These are phyloP conservation scores for Tigriopus californicus DNA, from an alignment of 2,888 invertebrate genomes.

Conservation along the genomic window DNA sequence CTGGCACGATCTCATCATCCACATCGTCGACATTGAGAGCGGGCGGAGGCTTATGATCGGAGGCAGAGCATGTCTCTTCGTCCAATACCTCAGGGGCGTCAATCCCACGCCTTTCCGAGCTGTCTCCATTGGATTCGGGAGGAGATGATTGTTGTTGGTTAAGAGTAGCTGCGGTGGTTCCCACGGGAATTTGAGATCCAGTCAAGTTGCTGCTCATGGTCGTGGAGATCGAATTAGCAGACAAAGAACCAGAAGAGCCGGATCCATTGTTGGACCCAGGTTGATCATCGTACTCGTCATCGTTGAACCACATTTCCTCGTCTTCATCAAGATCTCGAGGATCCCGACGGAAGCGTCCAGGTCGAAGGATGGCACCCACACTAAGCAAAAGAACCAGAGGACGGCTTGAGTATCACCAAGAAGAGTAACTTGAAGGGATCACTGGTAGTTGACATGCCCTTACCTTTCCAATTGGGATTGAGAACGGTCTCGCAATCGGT, in stretches of 20 bases:
- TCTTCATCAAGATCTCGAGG: slow-evolving; percentile 87
- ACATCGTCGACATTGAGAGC: not conserved
- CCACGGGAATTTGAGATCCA: not conserved
- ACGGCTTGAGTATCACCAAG: too few species aligned
- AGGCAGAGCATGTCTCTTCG: not conserved
- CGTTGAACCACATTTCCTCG: slow-evolving; percentile 98
- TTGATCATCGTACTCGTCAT: slow-evolving; percentile 68
- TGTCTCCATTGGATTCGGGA: not conserved
- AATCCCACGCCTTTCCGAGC: not conserved
- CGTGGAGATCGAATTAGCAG: slow-evolving; percentile 21
- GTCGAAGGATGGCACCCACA: slow-evolving; percentile 9
- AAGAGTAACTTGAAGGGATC: too few species aligned
- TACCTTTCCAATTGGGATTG: slow-evolving; percentile 51
- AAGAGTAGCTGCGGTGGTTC: not conserved
- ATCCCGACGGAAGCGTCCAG: slow-evolving; percentile 52
- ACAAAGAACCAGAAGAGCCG: slow-evolving; percentile 29
- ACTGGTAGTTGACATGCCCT: too few species aligned
- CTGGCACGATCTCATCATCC: not conserved
- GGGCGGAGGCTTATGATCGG: not conserved
- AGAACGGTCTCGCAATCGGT: slow-evolving; percentile 68
- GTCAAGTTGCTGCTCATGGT: not conserved
- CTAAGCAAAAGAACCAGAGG: not conserved
- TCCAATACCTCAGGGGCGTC: not conserved
- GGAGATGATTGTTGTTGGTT: slow-evolving; percentile 26
- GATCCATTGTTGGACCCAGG: slow-evolving; percentile 28